phyloP scores from a whole-genome alignment of 2,888 invertebrate genomes.

The Limnephilus auricula region DNA sequence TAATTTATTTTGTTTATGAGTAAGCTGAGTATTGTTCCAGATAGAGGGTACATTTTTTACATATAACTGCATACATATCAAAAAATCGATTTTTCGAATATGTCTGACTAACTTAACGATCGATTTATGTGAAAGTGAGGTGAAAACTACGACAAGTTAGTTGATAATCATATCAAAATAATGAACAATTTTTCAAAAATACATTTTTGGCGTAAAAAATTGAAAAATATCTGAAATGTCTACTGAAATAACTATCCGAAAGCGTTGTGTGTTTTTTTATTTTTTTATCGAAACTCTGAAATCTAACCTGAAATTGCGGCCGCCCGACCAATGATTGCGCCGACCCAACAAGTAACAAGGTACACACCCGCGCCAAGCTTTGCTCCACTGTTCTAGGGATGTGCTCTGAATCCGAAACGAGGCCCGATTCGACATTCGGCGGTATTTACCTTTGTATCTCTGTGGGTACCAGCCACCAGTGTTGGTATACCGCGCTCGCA shows the following conservation, averaged over 20 bases:
- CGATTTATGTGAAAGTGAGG: background rate
- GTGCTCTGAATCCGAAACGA: slow-evolving; percentile 26
- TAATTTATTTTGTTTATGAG: too few relatives aligned
- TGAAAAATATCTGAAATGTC: background rate
- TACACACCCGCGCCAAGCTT: background rate
- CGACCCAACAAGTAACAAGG: background rate
- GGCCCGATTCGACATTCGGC: slow-evolving; percentile 16
- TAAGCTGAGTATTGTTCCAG: too few relatives aligned
- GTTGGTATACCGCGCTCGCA: slow-evolving; percentile 7
- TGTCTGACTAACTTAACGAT: too few relatives aligned
- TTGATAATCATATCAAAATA: background rate
- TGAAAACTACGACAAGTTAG: background rate
- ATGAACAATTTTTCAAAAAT: too few relatives aligned
- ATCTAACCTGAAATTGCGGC: background rate
- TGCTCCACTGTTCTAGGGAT: background rate
- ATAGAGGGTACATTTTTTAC: too few relatives aligned
- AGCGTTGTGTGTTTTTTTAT: background rate
- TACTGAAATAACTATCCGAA: background rate
- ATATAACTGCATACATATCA: too few relatives aligned
- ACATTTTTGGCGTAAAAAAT: too few relatives aligned
- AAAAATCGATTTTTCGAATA: too few relatives aligned
- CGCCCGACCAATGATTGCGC: background rate
- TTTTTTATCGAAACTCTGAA: background rate
- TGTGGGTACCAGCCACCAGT: background rate
- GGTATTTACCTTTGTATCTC: background rate